Percentiles rank a stretch among this genome's conserved stretches.
These are phyloP conservation scores for Agrochola circellaris DNA, from an alignment of 2,888 invertebrate species.

Conservation along the genomic window DNA sequence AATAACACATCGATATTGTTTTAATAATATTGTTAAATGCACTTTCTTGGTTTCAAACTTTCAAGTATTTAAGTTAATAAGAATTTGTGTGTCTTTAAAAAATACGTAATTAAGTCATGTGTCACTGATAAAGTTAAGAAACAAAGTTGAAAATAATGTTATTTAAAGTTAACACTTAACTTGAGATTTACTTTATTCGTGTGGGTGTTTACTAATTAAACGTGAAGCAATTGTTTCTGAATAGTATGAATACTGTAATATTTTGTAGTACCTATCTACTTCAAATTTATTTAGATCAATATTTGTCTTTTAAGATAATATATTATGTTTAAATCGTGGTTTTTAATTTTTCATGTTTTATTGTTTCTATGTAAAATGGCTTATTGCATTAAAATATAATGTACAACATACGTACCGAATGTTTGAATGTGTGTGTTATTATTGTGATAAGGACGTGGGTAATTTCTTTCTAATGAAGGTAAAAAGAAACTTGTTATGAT, in stretches of 20 bases:
- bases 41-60: background rate
- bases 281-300: background rate
- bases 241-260: background rate
- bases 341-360: background rate
- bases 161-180: background rate
- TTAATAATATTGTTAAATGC: background rate
- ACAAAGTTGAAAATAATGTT: background rate
- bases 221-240: background rate
- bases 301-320: background rate
- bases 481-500: constrained; percentile 73
- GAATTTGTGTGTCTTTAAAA: background rate
- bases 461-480: constrained; percentile 24
- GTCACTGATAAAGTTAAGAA: too few species aligned
- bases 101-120: background rate
- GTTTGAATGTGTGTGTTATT: constrained; percentile 4
- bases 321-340: background rate
- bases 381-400: background rate
- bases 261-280: background rate
- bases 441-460: constrained; percentile 36
- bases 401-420: background rate
- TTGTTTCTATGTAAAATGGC: background rate
- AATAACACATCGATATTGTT: constrained; percentile 17
- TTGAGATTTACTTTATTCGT: background rate
- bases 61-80: background rate
- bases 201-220: too few species aligned